A percentile compares a stretch with the other conserved stretches of the same genome.
phyloP scores from a whole-genome alignment of 2,888 invertebrate genomes.

The Drosophila emarginata region DNA sequence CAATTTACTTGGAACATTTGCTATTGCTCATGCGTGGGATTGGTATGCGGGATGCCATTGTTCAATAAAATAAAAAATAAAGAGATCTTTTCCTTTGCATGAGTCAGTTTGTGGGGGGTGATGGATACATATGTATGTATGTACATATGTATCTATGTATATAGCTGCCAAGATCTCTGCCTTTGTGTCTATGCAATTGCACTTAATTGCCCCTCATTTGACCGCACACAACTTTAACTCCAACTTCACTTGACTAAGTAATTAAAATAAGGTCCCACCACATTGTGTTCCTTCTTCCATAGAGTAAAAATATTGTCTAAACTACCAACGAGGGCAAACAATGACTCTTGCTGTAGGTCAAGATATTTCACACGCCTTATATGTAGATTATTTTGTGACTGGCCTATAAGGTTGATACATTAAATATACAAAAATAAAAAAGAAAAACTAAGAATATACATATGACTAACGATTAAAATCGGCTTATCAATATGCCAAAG shows the following conservation, averaged over 20 bases:
- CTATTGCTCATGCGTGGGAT: constrained; percentile 59
- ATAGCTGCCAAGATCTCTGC: background rate
- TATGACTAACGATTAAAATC: too few species aligned
- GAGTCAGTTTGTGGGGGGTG: constrained; percentile 61
- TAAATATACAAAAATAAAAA: too few species aligned
- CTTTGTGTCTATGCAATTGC: constrained; percentile 32
- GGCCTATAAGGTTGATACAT: background rate
- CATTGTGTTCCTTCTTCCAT: background rate
- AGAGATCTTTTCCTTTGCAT: constrained; percentile 33
- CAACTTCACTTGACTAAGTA: constrained; percentile 40
- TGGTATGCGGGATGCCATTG: constrained; percentile 45
- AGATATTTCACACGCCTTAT: constrained; percentile 60
- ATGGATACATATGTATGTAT: background rate
- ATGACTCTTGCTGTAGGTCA: constrained; percentile 60
- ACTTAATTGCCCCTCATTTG: constrained; percentile 54
- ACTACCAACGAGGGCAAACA: background rate
- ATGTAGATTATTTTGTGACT: background rate
- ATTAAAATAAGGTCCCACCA: constrained; percentile 35
- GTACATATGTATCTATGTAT: background rate
- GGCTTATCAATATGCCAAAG: too few species aligned
- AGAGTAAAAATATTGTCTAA: background rate
- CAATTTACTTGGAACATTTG: constrained; percentile 7
- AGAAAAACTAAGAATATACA: too few species aligned
- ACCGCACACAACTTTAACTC: constrained; percentile 35
- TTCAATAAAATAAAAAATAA: constrained; percentile 9